Base-by-base conservation (phyloP, 2,888 invertebrate genomes). In the Phaonia tiefii region DNA sequence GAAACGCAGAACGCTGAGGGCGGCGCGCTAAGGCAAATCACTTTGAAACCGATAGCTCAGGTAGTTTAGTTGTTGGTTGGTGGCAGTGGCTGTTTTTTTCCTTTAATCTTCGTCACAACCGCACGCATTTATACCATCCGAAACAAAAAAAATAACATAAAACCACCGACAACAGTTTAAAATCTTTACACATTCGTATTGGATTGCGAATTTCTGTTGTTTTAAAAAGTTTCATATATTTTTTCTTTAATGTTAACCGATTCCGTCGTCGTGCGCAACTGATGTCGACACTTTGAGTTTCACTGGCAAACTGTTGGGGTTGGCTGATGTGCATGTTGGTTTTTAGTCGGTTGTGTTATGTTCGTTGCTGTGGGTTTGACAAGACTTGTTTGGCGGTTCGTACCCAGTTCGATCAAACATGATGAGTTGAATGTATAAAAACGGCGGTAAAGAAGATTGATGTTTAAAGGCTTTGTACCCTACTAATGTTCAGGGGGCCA, bases 21-120 rank as follows among this genome's bases (percentile, higher is more conserved):
- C 44, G 22, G 1, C 7, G 42, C 39, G 2, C 44, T 17, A 20
- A n/a, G 2, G 44, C 15, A 71, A 26, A 71, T 31, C 49, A 31
- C 49, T 67, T 31, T n/a, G 51, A 51, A 51, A 39, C 31, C 15
- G 39, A 54, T 49, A 15, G 39, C 13, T 54, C 15, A 54, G 56
- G 70, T 70, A 56, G 54, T 42, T 63, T 31, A 13, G 37, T 60
- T 49, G 49, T 51, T 17, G n/a, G 31, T 8, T 42, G 20, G 20
- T 46, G n/a, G 54, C 49, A 54, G 31, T 70, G 83, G 82, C 71
- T 85, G 75, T 86, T 86, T 86, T 83, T 73, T 83, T n/a, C 80
- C 86, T 88, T 88, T 87, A 87, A 88, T 85, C 87, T 87, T 83
- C 84, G 84, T 87, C 78, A 60, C 67, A 73, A 54, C 54, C 54